A percentile compares a stretch with the other conserved stretches of the same genome.
Conservation (phyloP, 2,888 invertebrate genomes). For the Himalopsyche kuldschensis region DNA sequence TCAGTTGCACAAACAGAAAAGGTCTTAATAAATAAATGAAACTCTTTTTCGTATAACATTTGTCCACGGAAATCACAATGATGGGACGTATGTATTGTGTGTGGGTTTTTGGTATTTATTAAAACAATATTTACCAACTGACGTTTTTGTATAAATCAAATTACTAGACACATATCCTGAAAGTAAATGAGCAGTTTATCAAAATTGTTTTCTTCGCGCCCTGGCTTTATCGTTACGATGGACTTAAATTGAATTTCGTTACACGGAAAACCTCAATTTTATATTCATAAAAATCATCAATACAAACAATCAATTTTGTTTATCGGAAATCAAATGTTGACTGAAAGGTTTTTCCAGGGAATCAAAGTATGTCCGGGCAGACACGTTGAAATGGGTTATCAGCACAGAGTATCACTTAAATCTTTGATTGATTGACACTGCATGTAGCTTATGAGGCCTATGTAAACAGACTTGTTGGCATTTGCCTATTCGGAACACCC, state of each 20-base stretch:
- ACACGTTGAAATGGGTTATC: conserved; percentile 1
- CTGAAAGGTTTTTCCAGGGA: not conserved
- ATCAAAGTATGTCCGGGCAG: not conserved
- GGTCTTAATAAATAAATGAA: too few relatives aligned
- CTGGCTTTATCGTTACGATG: not conserved
- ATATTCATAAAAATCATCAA: not conserved
- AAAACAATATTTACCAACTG: not conserved
- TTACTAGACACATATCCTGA: not conserved
- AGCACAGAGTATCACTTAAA: not conserved
- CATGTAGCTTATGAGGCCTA: not conserved
- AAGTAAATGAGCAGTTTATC: not conserved
- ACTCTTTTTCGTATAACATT: too few relatives aligned
- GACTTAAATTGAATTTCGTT: not conserved
- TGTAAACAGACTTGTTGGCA: not conserved
- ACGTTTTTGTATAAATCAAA: not conserved
- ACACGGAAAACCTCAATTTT: not conserved
- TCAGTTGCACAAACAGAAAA: too few relatives aligned
- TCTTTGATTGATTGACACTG: conserved; percentile 9
- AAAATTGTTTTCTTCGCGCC: not conserved
- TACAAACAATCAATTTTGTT: not conserved
- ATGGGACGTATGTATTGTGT: not conserved
- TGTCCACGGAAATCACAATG: not conserved
- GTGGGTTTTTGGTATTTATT: not conserved
- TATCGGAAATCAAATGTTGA: conserved; percentile 2
- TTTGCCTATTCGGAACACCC: not conserved